These are phyloP conservation scores for Pediacus dermestoides DNA, from an alignment of 2,888 invertebrate genomes.

Conservation along the genomic window DNA sequence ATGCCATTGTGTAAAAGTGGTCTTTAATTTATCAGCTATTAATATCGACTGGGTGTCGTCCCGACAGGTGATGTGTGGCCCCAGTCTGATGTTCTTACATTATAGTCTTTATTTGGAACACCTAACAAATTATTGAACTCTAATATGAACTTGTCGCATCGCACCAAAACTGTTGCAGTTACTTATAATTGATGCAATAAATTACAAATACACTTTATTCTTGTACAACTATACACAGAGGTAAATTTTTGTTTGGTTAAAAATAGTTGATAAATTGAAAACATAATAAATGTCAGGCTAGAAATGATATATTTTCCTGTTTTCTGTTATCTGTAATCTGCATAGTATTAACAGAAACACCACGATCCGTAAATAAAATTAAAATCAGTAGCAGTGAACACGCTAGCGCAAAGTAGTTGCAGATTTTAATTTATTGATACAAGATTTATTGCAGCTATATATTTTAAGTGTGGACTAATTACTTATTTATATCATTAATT, in stretches of 20 bases:
- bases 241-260: too few species aligned
- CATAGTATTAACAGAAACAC: constrained; percentile 6
- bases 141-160: too few species aligned
- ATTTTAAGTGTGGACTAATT: constrained; percentile 9
- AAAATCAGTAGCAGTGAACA: constrained; percentile 7
- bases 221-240: too few species aligned
- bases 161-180: too few species aligned
- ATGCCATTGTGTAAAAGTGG: constrained; percentile 8
- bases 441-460: constrained; percentile 3
- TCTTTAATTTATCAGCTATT: constrained; percentile 6
- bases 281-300: constrained; percentile 7
- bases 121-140: too few species aligned
- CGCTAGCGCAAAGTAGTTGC: constrained; percentile 6
- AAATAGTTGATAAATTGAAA: constrained; percentile 9
- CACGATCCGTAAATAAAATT: not conserved
- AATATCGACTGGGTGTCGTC: too few species aligned
- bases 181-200: too few species aligned
- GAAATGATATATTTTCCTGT: constrained; percentile 9
- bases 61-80: too few species aligned
- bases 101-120: too few species aligned
- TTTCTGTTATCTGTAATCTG: constrained; percentile 5
- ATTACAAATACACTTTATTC: too few species aligned
- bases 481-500: constrained; percentile 7
- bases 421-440: constrained; percentile 7
- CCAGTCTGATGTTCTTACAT: too few species aligned